Conservation (phyloP, 2,888 invertebrate species). For the Falcaria lacertinaria region DNA sequence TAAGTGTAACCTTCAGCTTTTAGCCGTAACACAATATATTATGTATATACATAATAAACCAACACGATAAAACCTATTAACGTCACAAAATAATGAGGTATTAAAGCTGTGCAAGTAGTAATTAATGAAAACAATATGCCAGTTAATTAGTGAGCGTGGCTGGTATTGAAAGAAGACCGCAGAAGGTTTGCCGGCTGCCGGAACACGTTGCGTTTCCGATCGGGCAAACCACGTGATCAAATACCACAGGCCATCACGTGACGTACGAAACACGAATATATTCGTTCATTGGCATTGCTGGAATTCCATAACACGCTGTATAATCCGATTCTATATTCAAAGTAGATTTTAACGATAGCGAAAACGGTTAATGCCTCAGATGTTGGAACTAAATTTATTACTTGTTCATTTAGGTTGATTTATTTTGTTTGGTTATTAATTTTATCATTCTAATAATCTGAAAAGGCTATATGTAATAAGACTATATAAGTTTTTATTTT, state of each 20-base stretch:
- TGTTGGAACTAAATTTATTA: neutral
- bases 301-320: neutral
- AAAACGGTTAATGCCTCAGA: neutral
- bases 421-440: neutral
- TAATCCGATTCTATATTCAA: neutral
- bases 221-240: neutral
- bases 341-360: neutral
- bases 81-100: neutral
- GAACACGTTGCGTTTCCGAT: constrained; percentile 3
- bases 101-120: neutral
- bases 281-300: neutral
- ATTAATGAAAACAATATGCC: constrained; percentile 7
- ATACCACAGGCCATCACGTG: neutral
- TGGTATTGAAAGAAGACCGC: constrained; percentile 2
- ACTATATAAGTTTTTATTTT: no score
- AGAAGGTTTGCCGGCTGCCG: neutral
- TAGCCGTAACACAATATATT: no score
- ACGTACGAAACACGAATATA: neutral
- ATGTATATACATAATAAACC: neutral
- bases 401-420: neutral
- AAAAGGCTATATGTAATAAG: no score
- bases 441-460: no score
- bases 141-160: constrained; percentile 5
- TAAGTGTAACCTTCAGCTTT: no score
- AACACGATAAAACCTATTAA: constrained; percentile 1